phyloP scores from a whole-genome alignment of 2,113 vertebrate species.

The Heptranchias perlo region DNA sequence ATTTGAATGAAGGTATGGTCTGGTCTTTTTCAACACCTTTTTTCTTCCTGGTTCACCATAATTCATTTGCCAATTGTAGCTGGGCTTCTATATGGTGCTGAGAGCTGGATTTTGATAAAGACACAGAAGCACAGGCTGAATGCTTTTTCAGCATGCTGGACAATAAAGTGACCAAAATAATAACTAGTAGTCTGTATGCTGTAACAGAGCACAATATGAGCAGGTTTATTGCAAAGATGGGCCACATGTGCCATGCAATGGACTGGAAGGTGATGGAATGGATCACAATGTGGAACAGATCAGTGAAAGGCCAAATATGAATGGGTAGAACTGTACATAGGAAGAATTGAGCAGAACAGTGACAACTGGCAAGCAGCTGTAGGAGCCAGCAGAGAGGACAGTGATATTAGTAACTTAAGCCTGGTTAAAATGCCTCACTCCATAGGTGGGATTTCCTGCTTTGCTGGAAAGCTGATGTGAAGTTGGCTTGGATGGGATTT shows the following conservation, averaged over 20 bases:
- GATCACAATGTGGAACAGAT: not conserved
- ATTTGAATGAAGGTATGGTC: not conserved
- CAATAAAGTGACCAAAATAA: not conserved
- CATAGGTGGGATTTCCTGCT: not conserved
- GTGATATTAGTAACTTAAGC: not conserved
- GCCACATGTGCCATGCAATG: not conserved
- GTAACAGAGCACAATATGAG: not conserved
- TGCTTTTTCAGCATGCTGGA: not conserved
- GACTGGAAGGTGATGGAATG: not conserved
- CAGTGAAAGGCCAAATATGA: not conserved
- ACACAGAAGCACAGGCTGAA: not conserved
- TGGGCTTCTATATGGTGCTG: not conserved
- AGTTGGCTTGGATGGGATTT: not conserved
- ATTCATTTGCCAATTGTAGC: not conserved
- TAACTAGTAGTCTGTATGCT: not conserved
- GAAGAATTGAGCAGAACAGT: not conserved
- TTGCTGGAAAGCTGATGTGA: not conserved
- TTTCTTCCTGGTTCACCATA: not conserved
- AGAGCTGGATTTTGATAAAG: not conserved
- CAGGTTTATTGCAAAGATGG: not conserved
- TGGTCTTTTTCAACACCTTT: not conserved
- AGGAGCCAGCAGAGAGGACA: too few relatives aligned
- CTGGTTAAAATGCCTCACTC: not conserved
- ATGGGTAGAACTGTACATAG: not conserved
- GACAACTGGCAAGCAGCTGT: not conserved